Base-by-base conservation (phyloP, 2,113 vertebrate species). In the Anas platyrhynchos region DNA sequence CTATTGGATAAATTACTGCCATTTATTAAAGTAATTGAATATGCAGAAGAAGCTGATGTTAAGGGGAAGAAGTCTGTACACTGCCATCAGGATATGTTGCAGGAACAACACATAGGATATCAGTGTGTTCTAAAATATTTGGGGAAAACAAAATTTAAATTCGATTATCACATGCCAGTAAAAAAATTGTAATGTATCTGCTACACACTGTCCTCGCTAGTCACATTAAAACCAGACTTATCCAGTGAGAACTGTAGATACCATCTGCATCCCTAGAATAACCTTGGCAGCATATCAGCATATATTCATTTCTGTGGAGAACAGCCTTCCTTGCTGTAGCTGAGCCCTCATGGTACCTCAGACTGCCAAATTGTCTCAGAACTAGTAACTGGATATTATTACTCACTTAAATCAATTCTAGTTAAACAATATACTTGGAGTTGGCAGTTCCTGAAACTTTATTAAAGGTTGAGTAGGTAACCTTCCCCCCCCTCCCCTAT, bases 221-320 rank as follows among this genome's bases (percentile, higher is more conserved):
- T 58, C 1, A 0, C 63, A 46, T 58, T 82, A 92, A 93, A 77
- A 55, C 13, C 74, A 75, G 74, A 59, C 63, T 92, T 67, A 71
- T 76, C 86, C 66, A 89, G 66, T 58, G 56, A 62, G 77, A 95
- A 80, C 56, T 50, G 58, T 76, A 86, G 88, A 89, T 95, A 83
- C 77, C 91, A 94, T 96, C 91, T 94, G 88, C 80, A 97, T 77
- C 74, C 88, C 69, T 86, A 92, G 91, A 95, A 96, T 96, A 95
- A 94, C 94, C 80, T 92, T 93, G 93, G 94, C 92, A 76, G 56
- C 58, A 46, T 12, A 93, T 76, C 90, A 96, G 93, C 50, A 62
- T n/a, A 43, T 95, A 91, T 38, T 92, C 58, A 55, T 94, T 89
- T 91, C 81, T 73, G 75, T 76, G 71, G 69, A 90, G 83, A 94